Percentiles rank a stretch among this genome's conserved stretches.
phyloP scores from a whole-genome alignment of 1,140 invertebrate species.

The Hetaerina americana region DNA sequence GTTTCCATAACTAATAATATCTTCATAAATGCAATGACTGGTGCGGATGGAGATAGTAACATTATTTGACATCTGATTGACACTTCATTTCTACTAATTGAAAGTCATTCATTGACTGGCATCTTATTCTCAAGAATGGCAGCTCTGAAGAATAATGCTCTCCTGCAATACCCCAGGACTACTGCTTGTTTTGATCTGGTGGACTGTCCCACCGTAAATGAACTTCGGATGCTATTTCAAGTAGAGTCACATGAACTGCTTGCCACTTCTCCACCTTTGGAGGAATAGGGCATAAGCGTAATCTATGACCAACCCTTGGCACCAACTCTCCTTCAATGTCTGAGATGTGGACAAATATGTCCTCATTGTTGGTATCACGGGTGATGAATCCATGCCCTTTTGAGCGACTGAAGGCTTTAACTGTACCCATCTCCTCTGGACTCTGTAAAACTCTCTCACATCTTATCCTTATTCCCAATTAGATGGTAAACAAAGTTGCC shows the following conservation, averaged over 20 bases:
- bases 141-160: too few relatives aligned
- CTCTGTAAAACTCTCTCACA: conserved; percentile 57
- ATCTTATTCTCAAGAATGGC: too few relatives aligned
- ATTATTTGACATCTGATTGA: too few relatives aligned
- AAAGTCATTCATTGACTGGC: too few relatives aligned
- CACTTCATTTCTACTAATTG: too few relatives aligned
- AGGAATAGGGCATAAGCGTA: conserved; percentile 61
- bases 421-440: conserved; percentile 54
- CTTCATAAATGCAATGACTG: too few relatives aligned
- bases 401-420: conserved; percentile 67
- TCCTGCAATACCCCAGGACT: too few relatives aligned
- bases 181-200: too few relatives aligned
- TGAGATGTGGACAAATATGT: conserved; percentile 75
- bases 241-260: conserved; percentile 69
- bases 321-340: conserved; percentile 81
- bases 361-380: conserved; percentile 47
- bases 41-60: too few relatives aligned
- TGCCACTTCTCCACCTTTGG: conserved; percentile 74
- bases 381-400: conserved; percentile 75
- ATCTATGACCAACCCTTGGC: conserved; percentile 64
- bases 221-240: conserved; percentile 58
- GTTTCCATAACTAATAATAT: too few relatives aligned
- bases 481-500: neutral
- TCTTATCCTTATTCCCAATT: conserved; percentile 37
- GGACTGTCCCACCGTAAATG: conserved; percentile 56